A percentile compares a stretch with the other conserved stretches of the same genome.
phyloP scores from a whole-genome alignment of 2,113 vertebrate species.

The Lota lota region DNA sequence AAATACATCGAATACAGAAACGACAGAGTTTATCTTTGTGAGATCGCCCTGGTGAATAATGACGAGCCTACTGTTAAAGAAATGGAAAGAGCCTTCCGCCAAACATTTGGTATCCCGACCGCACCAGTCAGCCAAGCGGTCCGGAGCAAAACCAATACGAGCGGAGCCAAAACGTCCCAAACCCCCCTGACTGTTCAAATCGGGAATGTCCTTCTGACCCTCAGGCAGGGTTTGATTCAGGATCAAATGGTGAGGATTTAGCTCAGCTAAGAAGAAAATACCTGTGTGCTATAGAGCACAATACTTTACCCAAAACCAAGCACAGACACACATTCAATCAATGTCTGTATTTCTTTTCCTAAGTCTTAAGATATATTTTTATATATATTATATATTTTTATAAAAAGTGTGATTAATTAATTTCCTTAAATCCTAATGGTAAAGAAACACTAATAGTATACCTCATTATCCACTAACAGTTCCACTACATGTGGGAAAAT shows the following conservation, averaged over 20 bases:
- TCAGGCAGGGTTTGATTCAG: slow-evolving; percentile 62
- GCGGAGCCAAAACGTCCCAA: neutral
- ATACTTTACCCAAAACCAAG: too few species aligned
- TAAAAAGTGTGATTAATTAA: too few species aligned
- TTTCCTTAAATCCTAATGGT: too few species aligned
- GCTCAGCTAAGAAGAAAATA: too few species aligned
- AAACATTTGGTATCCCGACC: slow-evolving; percentile 1
- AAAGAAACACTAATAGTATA: too few species aligned
- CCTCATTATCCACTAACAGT: too few species aligned
- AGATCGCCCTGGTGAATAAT: slow-evolving; percentile 82
- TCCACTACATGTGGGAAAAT: too few species aligned
- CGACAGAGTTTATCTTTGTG: neutral
- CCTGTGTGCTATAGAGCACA: too few species aligned
- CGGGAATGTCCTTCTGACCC: slow-evolving; percentile 41
- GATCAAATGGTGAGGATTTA: slow-evolving; percentile 67
- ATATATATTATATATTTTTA: too few species aligned
- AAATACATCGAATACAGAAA: fast-evolving
- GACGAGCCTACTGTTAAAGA: slow-evolving; percentile 72
- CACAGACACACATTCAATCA: too few species aligned
- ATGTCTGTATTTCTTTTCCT: too few species aligned
- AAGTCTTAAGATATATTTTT: too few species aligned
- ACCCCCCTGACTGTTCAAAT: slow-evolving; percentile 12
- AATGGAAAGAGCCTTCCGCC: slow-evolving; percentile 71
- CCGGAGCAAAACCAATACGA: neutral
- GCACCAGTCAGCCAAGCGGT: slow-evolving; percentile 19